These are phyloP conservation scores for Stomorhina lunata DNA, from an alignment of 2,888 invertebrate genomes.

Conservation along the genomic window DNA sequence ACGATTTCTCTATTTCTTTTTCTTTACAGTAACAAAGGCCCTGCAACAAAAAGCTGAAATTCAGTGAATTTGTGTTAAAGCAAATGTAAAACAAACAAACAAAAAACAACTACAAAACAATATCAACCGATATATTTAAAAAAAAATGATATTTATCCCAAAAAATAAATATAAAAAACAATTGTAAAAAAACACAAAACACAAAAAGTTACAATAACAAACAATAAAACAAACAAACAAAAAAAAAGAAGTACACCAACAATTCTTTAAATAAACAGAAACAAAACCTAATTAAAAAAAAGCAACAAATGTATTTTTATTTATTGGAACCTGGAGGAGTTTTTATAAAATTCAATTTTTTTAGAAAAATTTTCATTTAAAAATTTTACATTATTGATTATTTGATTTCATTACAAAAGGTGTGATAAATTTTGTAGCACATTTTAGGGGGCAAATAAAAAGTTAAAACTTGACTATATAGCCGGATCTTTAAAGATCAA, in stretches of 20 bases:
- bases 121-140: constrained; percentile 64
- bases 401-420: too few relatives aligned
- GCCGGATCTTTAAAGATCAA: too few relatives aligned
- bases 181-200: constrained; percentile 60
- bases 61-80: constrained; percentile 74
- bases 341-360: background rate
- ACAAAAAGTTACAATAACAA: constrained; percentile 61
- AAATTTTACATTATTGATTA: too few relatives aligned
- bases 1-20: constrained; percentile 39
- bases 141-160: constrained; percentile 69
- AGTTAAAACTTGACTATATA: too few relatives aligned
- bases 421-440: too few relatives aligned
- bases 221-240: constrained; percentile 53
- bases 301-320: constrained; percentile 18
- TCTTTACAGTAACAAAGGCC: constrained; percentile 76
- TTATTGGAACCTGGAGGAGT: background rate
- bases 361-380: background rate
- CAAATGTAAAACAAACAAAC: constrained; percentile 73
- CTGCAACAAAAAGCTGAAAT: constrained; percentile 79
- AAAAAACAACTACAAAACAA: constrained; percentile 61
- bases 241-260: constrained; percentile 53
- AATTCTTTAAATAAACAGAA: constrained; percentile 62
- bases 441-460: too few relatives aligned
- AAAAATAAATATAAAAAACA: constrained; percentile 52
- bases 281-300: constrained; percentile 47